Conservation (phyloP, 1,140 invertebrate genomes). For the Brachionus asplanchnoidis region DNA sequence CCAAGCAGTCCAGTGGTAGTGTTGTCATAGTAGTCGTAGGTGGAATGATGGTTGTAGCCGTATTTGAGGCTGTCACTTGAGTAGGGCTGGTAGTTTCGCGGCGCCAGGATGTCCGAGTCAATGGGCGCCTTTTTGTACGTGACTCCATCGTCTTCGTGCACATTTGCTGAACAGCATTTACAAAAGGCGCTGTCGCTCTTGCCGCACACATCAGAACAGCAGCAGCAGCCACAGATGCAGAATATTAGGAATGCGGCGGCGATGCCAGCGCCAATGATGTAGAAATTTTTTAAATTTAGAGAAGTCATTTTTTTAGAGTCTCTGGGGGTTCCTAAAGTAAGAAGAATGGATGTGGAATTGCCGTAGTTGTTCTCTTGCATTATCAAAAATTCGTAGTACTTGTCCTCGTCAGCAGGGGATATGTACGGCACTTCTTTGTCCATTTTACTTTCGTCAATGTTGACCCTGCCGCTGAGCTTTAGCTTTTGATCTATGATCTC, state of each 20-base stretch:
- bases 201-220: background rate
- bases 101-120: background rate
- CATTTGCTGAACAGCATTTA: background rate
- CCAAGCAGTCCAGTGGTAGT: background rate
- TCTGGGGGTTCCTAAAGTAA: background rate
- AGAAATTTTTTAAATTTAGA: slow-evolving; percentile 13
- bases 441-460: slow-evolving; percentile 40
- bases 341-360: slow-evolving; percentile 1
- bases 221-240: slow-evolving; percentile 20
- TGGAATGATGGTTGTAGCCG: background rate
- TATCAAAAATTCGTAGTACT: slow-evolving; percentile 40
- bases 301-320: background rate
- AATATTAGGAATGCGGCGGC: background rate
- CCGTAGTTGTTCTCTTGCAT: slow-evolving; percentile 38
- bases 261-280: background rate
- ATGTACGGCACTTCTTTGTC: slow-evolving; percentile 39
- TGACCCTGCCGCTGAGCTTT: slow-evolving; percentile 23
- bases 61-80: background rate
- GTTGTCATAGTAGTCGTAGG: slow-evolving; percentile 27
- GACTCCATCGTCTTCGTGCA: background rate
- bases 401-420: slow-evolving; percentile 26
- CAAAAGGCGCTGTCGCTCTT: background rate
- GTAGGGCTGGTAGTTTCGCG: background rate
- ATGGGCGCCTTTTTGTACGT: slow-evolving; percentile 36
- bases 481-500: slow-evolving; percentile 12